phyloP scores from a whole-genome alignment of 2,113 vertebrate genomes.

The Hydrochoerus hydrochaeris region DNA sequence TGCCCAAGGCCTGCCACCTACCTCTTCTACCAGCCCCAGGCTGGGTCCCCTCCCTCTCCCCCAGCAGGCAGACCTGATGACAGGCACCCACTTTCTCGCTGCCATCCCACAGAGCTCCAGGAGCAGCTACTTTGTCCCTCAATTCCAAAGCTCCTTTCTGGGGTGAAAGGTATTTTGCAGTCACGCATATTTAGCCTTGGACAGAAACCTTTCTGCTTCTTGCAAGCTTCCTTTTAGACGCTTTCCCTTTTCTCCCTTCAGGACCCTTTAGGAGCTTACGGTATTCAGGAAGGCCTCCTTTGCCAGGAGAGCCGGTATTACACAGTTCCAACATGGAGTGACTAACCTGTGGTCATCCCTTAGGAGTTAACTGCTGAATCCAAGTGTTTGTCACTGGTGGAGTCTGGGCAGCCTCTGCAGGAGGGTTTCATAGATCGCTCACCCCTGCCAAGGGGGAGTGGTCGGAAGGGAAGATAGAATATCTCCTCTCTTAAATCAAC shows the following conservation, averaged over 20 bases:
- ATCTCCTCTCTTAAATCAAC: background rate
- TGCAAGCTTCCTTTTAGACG: background rate
- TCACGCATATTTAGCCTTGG: background rate
- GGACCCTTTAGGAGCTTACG: background rate
- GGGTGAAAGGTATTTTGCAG: background rate
- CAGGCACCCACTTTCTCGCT: background rate
- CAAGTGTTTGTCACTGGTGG: background rate
- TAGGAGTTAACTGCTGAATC: background rate
- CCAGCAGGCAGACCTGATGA: background rate
- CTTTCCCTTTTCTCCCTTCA: background rate
- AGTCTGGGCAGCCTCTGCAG: background rate
- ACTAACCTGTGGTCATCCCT: background rate
- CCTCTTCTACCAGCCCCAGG: background rate
- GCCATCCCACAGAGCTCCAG: background rate
- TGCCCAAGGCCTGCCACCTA: background rate
- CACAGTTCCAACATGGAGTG: background rate
- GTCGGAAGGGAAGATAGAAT: background rate
- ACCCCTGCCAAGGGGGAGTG: rapidly evolving
- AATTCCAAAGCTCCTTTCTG: background rate
- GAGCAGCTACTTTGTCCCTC: background rate
- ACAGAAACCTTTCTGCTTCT: background rate
- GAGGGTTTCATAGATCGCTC: background rate
- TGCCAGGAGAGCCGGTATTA: background rate
- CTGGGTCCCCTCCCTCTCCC: background rate
- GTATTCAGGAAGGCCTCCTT: background rate